Base-by-base conservation (phyloP, 2,888 invertebrate species). In the Plebejus argus region DNA sequence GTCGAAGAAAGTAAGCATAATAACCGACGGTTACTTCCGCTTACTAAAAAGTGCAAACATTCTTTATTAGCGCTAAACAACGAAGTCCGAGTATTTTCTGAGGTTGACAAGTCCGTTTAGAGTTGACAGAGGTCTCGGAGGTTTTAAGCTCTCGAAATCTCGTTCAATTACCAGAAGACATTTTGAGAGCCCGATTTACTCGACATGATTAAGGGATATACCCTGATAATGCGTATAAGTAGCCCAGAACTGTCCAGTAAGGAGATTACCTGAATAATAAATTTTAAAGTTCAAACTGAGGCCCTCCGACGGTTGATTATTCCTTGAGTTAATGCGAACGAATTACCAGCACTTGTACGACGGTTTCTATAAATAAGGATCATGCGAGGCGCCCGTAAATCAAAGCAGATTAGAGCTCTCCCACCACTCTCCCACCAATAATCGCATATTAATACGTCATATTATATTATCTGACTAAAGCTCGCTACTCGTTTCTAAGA, bases 351-450 rank as follows among this genome's bases (percentile, higher is more conserved):
- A 76, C 53, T 74, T 53, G 53, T 53, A 76, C 76, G 71, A 76
- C 76, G 71, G n/a, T 81, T 80, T 78, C 80, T 79, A 83, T 83
- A 83, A 83, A 83, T 83, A 81, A 83, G 80, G 82, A 82, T 83
- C 78, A 81, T 66, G 58, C 75, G 61, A 74, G 71, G 74, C 61
- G 77, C 10, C 76, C 78, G 79, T 82, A 81, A 82, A 82, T 82
- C 80, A 82, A 80, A 78, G 79, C 80, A 80, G 81, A 81, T 82
- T 81, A 74, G 74, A 28, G 72, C 10, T 49, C 39, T 72, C 72
- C 23, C 18, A 53, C 74, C 74, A 53, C 10, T 49, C 39, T 72
- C 72, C 23, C 18, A 53, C 74, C 74, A 53, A 53, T 74, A 53
- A 49, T 74, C 49, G 28, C 74, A 39, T 39, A 39, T 71, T 39